Evolutionary conservation across 1,140 invertebrate species (phyloP).

Genomic region (Papilio glaucus): DNA sequence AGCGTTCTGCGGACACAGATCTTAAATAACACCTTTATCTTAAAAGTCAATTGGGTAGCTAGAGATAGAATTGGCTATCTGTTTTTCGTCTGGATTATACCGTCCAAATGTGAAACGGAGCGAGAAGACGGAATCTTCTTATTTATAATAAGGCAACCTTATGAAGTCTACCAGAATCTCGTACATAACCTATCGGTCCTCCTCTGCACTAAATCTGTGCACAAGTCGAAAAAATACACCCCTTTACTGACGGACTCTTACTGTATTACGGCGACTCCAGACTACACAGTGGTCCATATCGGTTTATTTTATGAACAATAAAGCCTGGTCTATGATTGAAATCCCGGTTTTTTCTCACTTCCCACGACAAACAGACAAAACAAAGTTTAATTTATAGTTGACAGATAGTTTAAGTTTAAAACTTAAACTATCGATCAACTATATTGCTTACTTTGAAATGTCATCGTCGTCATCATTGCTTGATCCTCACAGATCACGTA

Average conservation of each 20-base stretch:
- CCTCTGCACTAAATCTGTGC: background rate
- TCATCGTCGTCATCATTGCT: too few species aligned
- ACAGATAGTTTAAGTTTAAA: too few species aligned
- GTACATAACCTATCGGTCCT: background rate
- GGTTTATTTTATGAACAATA: too few species aligned
- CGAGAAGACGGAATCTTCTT: background rate
- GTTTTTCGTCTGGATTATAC: background rate
- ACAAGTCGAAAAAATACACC: background rate
- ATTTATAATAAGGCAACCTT: background rate
- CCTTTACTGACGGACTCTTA: background rate
- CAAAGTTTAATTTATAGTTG: too few species aligned
- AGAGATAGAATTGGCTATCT: background rate
- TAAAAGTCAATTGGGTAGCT: background rate
- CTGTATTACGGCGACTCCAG: background rate
- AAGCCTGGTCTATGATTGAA: too few species aligned
- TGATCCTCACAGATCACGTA: too few species aligned
- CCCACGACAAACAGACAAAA: too few species aligned
- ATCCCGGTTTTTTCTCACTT: too few species aligned
- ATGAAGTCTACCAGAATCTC: background rate
- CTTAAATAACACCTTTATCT: background rate
- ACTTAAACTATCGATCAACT: too few species aligned
- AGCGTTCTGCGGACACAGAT: background rate
- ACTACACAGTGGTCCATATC: too few species aligned
- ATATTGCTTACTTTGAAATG: too few species aligned
- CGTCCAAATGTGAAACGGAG: background rate